These are phyloP conservation scores for Crocidura indochinensis DNA, from an alignment of 2,797 vertebrate genomes.

Conservation along the genomic window DNA sequence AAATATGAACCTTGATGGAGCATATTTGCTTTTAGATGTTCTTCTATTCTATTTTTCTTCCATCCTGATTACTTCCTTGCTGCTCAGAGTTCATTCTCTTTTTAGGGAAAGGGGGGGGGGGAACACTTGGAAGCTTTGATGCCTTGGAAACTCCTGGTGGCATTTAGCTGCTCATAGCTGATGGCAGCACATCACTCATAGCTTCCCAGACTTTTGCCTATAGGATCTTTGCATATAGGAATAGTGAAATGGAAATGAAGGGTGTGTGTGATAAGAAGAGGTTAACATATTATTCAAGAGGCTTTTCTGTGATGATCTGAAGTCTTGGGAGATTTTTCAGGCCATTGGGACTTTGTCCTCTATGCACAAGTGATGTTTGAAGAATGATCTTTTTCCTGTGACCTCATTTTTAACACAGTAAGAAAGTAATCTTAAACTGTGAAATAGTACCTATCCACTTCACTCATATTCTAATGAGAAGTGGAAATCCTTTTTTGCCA, in stretches of 20 bases:
- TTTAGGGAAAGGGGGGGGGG: slow-evolving; percentile 11
- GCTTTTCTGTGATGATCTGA: slow-evolving; percentile 60
- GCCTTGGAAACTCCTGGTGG: slow-evolving; percentile 65
- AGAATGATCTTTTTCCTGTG: neutral
- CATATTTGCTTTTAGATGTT: slow-evolving; percentile 53
- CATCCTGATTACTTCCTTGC: slow-evolving; percentile 43
- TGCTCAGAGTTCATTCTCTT: slow-evolving; percentile 72
- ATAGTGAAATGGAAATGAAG: slow-evolving; percentile 66
- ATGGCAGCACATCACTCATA: neutral
- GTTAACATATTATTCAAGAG: slow-evolving; percentile 19
- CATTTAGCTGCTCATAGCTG: slow-evolving; percentile 51
- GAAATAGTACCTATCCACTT: slow-evolving; percentile 3
- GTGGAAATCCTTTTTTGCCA: slow-evolving; percentile 50
- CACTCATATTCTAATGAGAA: slow-evolving; percentile 27
- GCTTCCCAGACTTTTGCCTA: slow-evolving; percentile 59
- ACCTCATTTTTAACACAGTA: neutral
- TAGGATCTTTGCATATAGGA: slow-evolving; percentile 51
- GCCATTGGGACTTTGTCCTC: neutral
- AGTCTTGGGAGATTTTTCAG: slow-evolving; percentile 14
- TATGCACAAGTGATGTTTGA: neutral
- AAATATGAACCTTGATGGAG: slow-evolving; percentile 55
- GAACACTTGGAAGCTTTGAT: slow-evolving; percentile 49
- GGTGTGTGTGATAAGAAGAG: slow-evolving; percentile 67
- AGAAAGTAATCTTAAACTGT: slow-evolving; percentile 37
- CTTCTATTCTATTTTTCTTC: neutral